Base-by-base conservation (phyloP, 23 tunicate species). In the Halocynthia aurantium region DNA sequence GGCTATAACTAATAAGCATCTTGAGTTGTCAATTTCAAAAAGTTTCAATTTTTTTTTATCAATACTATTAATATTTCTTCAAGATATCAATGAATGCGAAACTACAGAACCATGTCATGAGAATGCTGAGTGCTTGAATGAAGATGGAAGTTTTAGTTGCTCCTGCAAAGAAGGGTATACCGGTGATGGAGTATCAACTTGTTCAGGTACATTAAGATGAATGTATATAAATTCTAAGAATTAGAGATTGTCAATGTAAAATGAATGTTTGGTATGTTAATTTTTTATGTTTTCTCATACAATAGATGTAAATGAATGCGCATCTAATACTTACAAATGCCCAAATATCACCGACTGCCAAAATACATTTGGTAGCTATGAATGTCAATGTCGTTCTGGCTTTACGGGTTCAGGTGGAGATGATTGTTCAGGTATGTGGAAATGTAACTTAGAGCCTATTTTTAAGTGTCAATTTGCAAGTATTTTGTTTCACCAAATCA, bases 21-120 rank as follows among this genome's bases (percentile, higher is more conserved):
- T 31, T 31, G 44, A 4, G 44, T 31, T 4, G 44, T 31, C 44
- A 31, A 31, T 31, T 31, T 31, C 44, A 31, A 31, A 31, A 31
- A 31, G 44, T 31, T 31, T 4, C 44, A 31, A 31, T 31, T 31
- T 31, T 31, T 31, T 31, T 31, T 31, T 0, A 31, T 31, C 44
- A 31, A 31, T 31, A 31, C 44, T 31, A 31, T 31, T 31, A 4
- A 31, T 31, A 31, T 31, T 31, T 31, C 13, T 71, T 55, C 12
- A 72, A 87, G 94, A 82, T 57, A 83, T 87, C 17, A 68, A 87
- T 56, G 94, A 87, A 50, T 87, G 94, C 40, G 51, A 55, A 19
- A 52, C 31, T 8, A 65, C 11, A 5, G 51, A 54, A 40, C 75
- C 80, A 20, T 86, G 84, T 62, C 69, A 71, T 52, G 73, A 62